Conservation (phyloP, 2,113 vertebrate species). For the Myodes glareolus region DNA sequence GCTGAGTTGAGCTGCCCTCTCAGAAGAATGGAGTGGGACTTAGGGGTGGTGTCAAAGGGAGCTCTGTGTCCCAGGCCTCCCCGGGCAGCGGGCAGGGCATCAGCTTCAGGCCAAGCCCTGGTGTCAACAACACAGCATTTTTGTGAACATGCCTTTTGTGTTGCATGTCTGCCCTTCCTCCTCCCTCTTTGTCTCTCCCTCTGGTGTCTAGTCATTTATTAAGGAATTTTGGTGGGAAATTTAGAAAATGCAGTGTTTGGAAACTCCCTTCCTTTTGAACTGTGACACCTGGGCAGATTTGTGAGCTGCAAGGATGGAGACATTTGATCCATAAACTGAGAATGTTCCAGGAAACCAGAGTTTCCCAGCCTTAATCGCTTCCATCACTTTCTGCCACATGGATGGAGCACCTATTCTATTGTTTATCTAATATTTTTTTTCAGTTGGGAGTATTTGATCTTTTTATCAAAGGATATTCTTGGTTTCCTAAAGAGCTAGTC, state of each 20-base stretch:
- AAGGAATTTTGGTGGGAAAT: slow-evolving; percentile 41
- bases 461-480: slow-evolving; percentile 44
- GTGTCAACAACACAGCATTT: slow-evolving; percentile 56
- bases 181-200: background rate
- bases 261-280: slow-evolving; percentile 11
- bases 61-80: slow-evolving; percentile 61
- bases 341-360: slow-evolving; percentile 41
- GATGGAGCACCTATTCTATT: background rate
- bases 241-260: slow-evolving; percentile 2
- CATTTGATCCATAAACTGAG: slow-evolving; percentile 30
- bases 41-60: slow-evolving; percentile 64
- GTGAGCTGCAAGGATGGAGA: background rate
- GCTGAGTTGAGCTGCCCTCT: slow-evolving; percentile 65
- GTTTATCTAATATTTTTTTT: slow-evolving; percentile 48
- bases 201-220: background rate
- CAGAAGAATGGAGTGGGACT: slow-evolving; percentile 60
- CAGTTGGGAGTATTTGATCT: slow-evolving; percentile 46
- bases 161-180: background rate
- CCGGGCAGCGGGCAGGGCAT: slow-evolving; percentile 53
- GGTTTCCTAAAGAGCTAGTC: slow-evolving; percentile 39
- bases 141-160: slow-evolving; percentile 72
- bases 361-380: slow-evolving; percentile 49
- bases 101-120: slow-evolving; percentile 57
- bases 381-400: slow-evolving; percentile 10
- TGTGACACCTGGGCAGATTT: background rate